Evolutionary conservation across 2,797 vertebrate genomes (phyloP).

Genomic region (Mormyrus hasselquistii): DNA sequence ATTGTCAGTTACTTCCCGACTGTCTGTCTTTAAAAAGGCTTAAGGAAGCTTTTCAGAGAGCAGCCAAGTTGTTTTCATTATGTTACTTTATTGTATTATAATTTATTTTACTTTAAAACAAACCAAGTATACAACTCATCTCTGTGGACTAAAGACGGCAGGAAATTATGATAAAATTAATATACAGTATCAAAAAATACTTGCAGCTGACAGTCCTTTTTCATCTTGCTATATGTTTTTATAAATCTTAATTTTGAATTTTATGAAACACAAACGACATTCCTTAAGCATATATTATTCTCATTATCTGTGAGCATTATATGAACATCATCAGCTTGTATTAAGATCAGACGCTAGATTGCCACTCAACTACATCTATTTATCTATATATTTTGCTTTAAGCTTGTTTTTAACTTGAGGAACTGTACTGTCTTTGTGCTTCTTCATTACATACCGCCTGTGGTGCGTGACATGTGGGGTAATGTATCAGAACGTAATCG

Average conservation of each 20-base stretch:
- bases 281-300: neutral
- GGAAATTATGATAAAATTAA: neutral
- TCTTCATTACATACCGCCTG: neutral
- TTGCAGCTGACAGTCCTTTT: neutral
- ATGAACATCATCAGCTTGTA: neutral
- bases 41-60: neutral
- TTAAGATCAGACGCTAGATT: neutral
- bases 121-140: neutral
- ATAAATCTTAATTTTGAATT: neutral
- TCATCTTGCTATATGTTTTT: neutral
- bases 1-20: neutral
- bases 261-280: neutral
- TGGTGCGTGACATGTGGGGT: conserved; percentile 3
- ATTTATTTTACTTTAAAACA: neutral
- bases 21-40: neutral
- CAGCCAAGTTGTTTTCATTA: neutral
- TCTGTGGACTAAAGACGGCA: neutral
- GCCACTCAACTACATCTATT: neutral
- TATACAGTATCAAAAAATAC: neutral
- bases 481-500: conserved; percentile 5
- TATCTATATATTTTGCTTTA: neutral
- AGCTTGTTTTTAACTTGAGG: neutral
- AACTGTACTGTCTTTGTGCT: neutral
- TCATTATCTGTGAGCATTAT: neutral
- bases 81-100: neutral